phyloP scores from a whole-genome alignment of 2,797 vertebrate species.

The Oreonectes daqikongensis region DNA sequence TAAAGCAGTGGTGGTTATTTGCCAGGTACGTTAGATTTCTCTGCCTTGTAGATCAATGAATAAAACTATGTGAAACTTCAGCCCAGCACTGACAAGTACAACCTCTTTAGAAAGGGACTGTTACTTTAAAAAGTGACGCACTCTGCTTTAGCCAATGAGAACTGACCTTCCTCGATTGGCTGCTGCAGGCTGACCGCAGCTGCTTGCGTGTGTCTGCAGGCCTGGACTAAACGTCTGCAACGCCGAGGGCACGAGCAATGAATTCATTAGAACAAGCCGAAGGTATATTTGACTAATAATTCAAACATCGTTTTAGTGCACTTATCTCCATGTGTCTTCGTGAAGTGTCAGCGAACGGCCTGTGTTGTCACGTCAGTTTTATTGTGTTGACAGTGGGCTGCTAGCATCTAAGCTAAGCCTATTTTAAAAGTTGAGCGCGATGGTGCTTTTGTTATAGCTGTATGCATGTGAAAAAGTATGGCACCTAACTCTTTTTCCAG shows the following conservation, averaged over 20 bases:
- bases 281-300: constrained; percentile 76
- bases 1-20: too few species aligned
- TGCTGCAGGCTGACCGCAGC: constrained; percentile 17
- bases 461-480: background rate
- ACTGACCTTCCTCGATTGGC: constrained; percentile 36
- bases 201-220: constrained; percentile 35
- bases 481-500: too few species aligned
- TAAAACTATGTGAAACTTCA: too few species aligned
- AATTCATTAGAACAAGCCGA: constrained; percentile 97
- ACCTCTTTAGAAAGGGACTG: too few species aligned
- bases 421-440: background rate
- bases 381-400: background rate
- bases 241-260: constrained; percentile 73
- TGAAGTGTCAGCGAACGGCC: background rate
- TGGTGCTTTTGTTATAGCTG: background rate
- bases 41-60: too few species aligned
- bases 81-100: too few species aligned
- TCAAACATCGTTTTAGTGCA: background rate
- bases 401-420: constrained; percentile 11
- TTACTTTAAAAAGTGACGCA: constrained; percentile 53
- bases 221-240: constrained; percentile 34
- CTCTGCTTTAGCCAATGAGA: constrained; percentile 47
- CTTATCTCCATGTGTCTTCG: background rate
- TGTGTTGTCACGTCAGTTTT: background rate
- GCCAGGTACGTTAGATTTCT: too few species aligned